Percentiles rank a stretch among this genome's conserved stretches.
These are phyloP conservation scores for Horisme vitalbata DNA, from an alignment of 2,888 invertebrate genomes.

Conservation along the genomic window DNA sequence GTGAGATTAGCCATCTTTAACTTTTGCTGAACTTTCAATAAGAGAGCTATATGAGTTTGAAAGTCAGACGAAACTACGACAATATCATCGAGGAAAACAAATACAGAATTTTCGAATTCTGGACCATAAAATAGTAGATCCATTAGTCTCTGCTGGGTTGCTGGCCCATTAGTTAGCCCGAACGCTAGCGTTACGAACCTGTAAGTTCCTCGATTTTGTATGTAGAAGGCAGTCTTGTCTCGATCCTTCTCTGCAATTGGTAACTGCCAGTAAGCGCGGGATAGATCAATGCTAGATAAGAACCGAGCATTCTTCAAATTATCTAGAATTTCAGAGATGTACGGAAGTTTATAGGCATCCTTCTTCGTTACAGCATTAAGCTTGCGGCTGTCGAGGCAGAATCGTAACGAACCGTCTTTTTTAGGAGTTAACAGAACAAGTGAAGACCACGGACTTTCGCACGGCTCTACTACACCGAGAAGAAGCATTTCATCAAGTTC, in stretches of 20 bases:
- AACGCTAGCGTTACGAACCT: slow-evolving; percentile 23
- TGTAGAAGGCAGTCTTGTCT: slow-evolving; percentile 31
- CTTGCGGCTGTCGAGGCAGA: slow-evolving; percentile 37
- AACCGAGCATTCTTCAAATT: slow-evolving; percentile 36
- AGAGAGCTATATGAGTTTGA: background rate
- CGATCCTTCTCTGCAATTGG: slow-evolving; percentile 20
- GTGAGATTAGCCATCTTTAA: slow-evolving; percentile 5
- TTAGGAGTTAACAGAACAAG: slow-evolving; percentile 12
- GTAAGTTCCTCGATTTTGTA: slow-evolving; percentile 23
- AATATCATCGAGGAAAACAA: background rate
- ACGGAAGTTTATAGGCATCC: slow-evolving; percentile 29
- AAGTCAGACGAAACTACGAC: too few relatives aligned
- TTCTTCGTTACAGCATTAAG: slow-evolving; percentile 28
- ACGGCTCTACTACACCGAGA: slow-evolving; percentile 29
- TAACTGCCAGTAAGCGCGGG: slow-evolving; percentile 33
- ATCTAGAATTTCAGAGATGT: slow-evolving; percentile 38
- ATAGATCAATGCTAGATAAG: slow-evolving; percentile 32
- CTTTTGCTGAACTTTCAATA: background rate
- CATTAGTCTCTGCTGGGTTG: slow-evolving; percentile 24
- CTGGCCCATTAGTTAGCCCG: slow-evolving; percentile 30
- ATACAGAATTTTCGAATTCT: background rate
- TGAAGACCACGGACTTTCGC: slow-evolving; percentile 38
- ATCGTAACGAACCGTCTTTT: slow-evolving; percentile 33
- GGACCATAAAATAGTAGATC: slow-evolving; percentile 17
- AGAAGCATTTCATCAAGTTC: slow-evolving; percentile 38